A percentile compares a stretch with the other conserved stretches of the same genome.
Conservation (phyloP, 1,140 invertebrate genomes). For the Nixonia krombeini region DNA sequence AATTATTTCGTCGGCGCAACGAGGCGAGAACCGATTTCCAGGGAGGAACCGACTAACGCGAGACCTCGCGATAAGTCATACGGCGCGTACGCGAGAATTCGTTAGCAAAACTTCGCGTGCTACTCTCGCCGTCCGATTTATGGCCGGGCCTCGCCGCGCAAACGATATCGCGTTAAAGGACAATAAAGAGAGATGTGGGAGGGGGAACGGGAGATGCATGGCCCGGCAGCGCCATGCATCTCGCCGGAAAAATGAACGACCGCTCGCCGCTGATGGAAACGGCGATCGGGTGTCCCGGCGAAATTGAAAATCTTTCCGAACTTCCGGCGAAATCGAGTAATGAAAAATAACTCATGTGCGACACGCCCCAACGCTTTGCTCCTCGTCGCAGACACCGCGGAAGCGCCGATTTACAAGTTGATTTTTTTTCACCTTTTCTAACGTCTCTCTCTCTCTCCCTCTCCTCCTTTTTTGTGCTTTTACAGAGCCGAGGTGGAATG, state of each 20-base stretch:
- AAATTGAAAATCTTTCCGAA: slow-evolving; percentile 37
- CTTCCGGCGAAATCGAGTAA: slow-evolving; percentile 25
- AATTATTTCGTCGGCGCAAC: slow-evolving; percentile 11
- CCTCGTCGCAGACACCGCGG: too few species aligned
- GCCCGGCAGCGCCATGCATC: too few species aligned
- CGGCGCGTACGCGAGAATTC: slow-evolving; percentile 15
- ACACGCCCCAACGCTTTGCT: background rate
- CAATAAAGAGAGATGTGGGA: slow-evolving; percentile 14
- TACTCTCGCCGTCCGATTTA: slow-evolving; percentile 22
- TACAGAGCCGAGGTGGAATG: too few species aligned
- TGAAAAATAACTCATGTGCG: slow-evolving; percentile 24
- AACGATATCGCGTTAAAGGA: slow-evolving; percentile 21
- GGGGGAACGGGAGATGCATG: too few species aligned
- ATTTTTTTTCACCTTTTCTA: slow-evolving; percentile 23
- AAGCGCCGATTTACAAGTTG: slow-evolving; percentile 18
- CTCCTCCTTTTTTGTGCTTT: too few species aligned
- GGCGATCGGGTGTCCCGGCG: slow-evolving; percentile 6
- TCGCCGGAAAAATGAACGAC: slow-evolving; percentile 15
- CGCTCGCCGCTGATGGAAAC: background rate
- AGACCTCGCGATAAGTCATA: slow-evolving; percentile 12
- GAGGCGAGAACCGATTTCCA: slow-evolving; percentile 46
- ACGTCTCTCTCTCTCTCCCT: too few species aligned
- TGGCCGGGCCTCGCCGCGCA: slow-evolving; percentile 17
- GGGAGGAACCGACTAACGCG: slow-evolving; percentile 3
- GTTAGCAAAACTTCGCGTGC: slow-evolving; percentile 9